Percentiles rank a stretch among this genome's conserved stretches.
Conservation (phyloP, 2,888 invertebrate species). For the Margaritifera margaritifera region DNA sequence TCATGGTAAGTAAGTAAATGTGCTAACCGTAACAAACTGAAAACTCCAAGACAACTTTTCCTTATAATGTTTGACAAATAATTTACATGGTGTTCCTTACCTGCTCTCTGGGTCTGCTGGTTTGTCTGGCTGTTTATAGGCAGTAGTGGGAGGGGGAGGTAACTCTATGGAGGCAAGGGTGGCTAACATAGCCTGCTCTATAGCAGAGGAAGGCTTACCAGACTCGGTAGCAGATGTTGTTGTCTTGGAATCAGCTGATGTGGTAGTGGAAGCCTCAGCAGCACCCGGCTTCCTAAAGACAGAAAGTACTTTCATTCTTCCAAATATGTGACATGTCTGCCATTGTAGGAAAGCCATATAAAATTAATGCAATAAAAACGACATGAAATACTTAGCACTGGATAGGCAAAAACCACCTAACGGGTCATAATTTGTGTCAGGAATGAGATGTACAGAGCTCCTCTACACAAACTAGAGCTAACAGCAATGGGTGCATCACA, state of each 20-base stretch:
- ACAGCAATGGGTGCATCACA: no score
- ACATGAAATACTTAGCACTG: neutral
- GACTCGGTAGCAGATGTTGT: constrained; percentile 23
- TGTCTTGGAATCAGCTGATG: constrained; percentile 18
- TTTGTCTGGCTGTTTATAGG: constrained; percentile 22
- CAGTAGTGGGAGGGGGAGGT: constrained; percentile 58
- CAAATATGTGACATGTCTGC: no score
- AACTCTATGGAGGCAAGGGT: constrained; percentile 89
- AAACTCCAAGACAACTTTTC: neutral
- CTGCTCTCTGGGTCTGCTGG: constrained; percentile 37
- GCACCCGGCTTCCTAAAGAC: constrained; percentile 1
- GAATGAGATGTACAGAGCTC: no score
- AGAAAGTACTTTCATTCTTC: no score
- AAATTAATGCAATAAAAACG: neutral
- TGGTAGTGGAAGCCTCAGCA: constrained; percentile 2
- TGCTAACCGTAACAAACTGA: neutral
- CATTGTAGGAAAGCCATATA: no score
- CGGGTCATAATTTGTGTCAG: neutral
- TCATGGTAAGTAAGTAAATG: neutral
- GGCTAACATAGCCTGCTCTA: constrained; percentile 96
- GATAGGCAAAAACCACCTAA: neutral
- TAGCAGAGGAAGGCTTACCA: constrained; percentile 68
- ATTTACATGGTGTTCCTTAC: constrained; percentile 10
- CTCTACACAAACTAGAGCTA: no score
- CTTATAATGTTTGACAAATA: neutral